Percentiles rank a stretch among this genome's conserved stretches.
Conservation (phyloP, 1,140 invertebrate genomes). For the Bombus terrestris region DNA sequence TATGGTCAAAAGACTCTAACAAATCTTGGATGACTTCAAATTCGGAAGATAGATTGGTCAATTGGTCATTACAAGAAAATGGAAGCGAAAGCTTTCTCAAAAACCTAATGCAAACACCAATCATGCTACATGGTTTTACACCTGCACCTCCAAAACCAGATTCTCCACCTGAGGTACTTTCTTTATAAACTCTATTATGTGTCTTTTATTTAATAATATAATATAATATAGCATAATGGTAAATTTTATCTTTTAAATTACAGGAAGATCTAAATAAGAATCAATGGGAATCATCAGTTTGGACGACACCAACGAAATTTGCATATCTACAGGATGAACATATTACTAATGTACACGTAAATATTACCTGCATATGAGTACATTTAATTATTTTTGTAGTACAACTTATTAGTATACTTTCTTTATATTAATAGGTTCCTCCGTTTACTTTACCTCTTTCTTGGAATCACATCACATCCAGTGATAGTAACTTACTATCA, state of each 20-base stretch:
- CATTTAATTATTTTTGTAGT: background rate
- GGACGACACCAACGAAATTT: slow-evolving; percentile 77
- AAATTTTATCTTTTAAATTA: slow-evolving; percentile 20
- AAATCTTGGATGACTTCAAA: slow-evolving; percentile 67
- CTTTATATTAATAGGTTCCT: slow-evolving; percentile 69
- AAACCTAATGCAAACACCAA: slow-evolving; percentile 70
- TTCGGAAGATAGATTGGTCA: slow-evolving; percentile 57
- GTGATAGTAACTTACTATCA: slow-evolving; percentile 75
- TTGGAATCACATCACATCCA: slow-evolving; percentile 71
- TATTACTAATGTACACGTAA: slow-evolving; percentile 75
- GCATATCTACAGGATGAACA: slow-evolving; percentile 68
- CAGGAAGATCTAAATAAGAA: slow-evolving; percentile 60
- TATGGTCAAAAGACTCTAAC: slow-evolving; percentile 63
- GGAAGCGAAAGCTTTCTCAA: slow-evolving; percentile 71
- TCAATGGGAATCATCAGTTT: slow-evolving; percentile 77
- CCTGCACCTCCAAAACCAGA: slow-evolving; percentile 74
- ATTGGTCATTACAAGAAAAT: slow-evolving; percentile 70
- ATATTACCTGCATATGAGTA: background rate
- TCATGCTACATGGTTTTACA: slow-evolving; percentile 63
- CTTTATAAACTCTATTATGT: background rate
- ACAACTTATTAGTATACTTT: slow-evolving; percentile 20
- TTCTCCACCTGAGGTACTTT: slow-evolving; percentile 67
- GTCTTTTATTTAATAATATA: background rate
- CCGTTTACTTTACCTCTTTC: slow-evolving; percentile 72
- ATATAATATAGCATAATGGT: no score